These are phyloP conservation scores for Aphidoletes aphidimyza DNA, from an alignment of 2,888 invertebrate genomes.

Conservation along the genomic window DNA sequence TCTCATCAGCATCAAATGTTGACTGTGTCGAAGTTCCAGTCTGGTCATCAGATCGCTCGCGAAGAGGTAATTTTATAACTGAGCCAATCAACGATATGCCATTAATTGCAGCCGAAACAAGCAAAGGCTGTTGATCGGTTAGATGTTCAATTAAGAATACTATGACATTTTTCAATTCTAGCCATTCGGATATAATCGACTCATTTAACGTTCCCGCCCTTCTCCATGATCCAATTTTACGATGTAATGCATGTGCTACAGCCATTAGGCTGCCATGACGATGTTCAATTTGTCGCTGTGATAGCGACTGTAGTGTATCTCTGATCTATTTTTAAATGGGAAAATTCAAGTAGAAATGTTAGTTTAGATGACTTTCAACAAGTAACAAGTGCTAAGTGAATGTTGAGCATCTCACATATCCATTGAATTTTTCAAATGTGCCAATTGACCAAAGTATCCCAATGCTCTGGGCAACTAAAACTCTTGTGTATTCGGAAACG, in stretches of 20 bases:
- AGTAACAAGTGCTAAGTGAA: background rate
- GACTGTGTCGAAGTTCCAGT: conserved; percentile 58
- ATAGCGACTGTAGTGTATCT: conserved; percentile 62
- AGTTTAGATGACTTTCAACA: background rate
- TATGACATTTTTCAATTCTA: conserved; percentile 71
- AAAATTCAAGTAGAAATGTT: background rate
- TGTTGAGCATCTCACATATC: conserved; percentile 64
- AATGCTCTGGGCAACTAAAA: conserved; percentile 78
- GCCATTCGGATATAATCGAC: conserved; percentile 66
- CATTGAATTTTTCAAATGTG: conserved; percentile 68
- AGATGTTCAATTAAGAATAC: conserved; percentile 69
- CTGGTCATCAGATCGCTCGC: conserved; percentile 58
- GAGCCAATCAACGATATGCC: conserved; percentile 80
- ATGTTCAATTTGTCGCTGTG: conserved; percentile 71
- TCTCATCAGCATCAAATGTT: conserved; percentile 64
- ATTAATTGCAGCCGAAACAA: conserved; percentile 76
- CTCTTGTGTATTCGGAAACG: conserved; percentile 81
- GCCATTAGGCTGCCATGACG: conserved; percentile 84
- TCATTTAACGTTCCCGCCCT: conserved; percentile 61
- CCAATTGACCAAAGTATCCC: conserved; percentile 76
- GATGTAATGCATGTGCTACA: conserved; percentile 77
- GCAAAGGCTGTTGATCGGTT: conserved; percentile 70
- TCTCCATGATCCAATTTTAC: conserved; percentile 70
- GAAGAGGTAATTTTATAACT: conserved; percentile 75
- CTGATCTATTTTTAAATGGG: conserved; percentile 57